A percentile compares a stretch with the other conserved stretches of the same genome.
Conservation (phyloP, 2,888 invertebrate genomes). For the Cancer borealis region DNA sequence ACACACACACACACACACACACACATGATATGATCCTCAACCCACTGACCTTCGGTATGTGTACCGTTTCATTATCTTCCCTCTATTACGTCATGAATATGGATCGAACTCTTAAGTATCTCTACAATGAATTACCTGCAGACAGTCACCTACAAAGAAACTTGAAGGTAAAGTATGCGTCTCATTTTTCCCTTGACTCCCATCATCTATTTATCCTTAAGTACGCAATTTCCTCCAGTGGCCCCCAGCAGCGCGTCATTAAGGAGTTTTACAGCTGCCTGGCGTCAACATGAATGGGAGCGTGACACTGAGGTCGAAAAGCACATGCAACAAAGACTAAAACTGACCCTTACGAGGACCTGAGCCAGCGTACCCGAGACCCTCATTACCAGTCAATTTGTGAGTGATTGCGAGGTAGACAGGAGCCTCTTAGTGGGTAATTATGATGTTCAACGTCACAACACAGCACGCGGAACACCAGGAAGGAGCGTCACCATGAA, state of each 20-base stretch:
- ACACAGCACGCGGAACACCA: neutral
- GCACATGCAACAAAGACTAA: neutral
- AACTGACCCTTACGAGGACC: neutral
- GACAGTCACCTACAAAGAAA: neutral
- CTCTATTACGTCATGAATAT: neutral
- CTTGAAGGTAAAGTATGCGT: neutral
- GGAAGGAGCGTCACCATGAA: neutral
- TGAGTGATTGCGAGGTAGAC: neutral
- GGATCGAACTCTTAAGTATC: neutral
- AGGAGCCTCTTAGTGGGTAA: neutral
- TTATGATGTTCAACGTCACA: neutral
- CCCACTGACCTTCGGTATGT: neutral
- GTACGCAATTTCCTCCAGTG: neutral
- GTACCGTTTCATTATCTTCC: neutral
- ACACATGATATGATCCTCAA: neutral
- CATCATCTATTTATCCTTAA: neutral
- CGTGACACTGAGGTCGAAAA: neutral
- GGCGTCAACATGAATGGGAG: neutral
- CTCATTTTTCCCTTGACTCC: neutral
- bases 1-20: constrained; percentile 50
- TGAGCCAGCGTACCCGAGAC: neutral
- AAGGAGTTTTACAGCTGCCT: neutral
- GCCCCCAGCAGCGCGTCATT: neutral
- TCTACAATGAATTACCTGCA: neutral
- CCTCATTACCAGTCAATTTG: neutral